Percentiles rank a stretch among this genome's conserved stretches.
Conservation (phyloP, 2,113 vertebrate genomes). For the Cryptomyrus ogoouensis region DNA sequence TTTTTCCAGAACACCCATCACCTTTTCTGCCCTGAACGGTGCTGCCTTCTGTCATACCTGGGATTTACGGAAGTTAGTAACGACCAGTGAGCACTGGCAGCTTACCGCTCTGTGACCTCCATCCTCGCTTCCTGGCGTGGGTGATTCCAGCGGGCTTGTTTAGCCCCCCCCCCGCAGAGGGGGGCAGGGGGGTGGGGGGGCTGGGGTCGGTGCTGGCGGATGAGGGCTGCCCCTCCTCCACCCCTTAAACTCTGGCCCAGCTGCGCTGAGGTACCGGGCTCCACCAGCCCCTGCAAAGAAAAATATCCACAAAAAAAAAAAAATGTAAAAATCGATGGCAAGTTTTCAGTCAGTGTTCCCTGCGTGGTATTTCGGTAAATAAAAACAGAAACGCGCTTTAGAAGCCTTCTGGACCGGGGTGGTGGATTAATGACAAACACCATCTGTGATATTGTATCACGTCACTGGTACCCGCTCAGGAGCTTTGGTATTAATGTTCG, state of each 20-base stretch:
- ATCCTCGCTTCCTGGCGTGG: neutral
- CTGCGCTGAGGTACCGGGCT: neutral
- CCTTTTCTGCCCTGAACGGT: neutral
- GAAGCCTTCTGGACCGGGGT: neutral
- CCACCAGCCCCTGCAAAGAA: neutral
- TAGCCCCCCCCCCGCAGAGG: neutral
- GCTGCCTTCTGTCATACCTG: neutral
- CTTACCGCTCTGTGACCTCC: slow-evolving; percentile 2
- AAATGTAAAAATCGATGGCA: neutral
- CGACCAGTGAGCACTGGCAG: neutral
- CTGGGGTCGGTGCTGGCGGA: neutral
- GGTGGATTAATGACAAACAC: slow-evolving; percentile 19
- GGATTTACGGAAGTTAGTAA: neutral
- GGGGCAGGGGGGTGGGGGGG: neutral
- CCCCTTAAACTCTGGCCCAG: neutral
- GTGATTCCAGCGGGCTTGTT: neutral
- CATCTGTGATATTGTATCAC: slow-evolving; percentile 12
- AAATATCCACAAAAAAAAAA: neutral
- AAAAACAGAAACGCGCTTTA: neutral
- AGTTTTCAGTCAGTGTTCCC: neutral
- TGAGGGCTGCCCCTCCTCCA: neutral
- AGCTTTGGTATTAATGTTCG: neutral
- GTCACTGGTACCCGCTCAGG: neutral
- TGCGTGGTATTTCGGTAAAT: neutral
- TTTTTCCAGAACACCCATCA: neutral